Evolutionary conservation across 2,888 invertebrate genomes (phyloP), one percentile per base, ranked within the genome.

Genomic region (Tanypteryx hageni): DNA sequence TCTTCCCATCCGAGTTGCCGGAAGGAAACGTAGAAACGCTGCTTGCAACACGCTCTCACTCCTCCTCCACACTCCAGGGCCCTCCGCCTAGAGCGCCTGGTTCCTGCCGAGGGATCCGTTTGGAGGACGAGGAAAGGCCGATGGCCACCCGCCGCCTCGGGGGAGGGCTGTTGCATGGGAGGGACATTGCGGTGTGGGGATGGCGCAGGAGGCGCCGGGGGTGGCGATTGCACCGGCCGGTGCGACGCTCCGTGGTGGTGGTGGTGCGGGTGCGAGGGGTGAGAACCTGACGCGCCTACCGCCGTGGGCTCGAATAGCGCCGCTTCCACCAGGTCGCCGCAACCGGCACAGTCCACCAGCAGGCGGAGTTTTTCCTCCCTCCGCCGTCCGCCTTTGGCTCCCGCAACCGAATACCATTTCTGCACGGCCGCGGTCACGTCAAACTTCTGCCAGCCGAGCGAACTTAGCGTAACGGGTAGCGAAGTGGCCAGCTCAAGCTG

Each of bases 1-100:
- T 98, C 98, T 95, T 98, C 98, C 99, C 98, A 99, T 94, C 98
- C 98, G 92, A 99, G 96, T 94, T 98, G 97, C 94, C 97, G 97
- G 96, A 99, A 99, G 95, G 97, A 98, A 94, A 99, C 98, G 96
- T 98, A 98, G 96, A 98, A 98, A 92, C 97, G 96, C 95, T 98
- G 97, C 94, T 98, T 98, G 95, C 98, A 98, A 95, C 98, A 99
- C 95, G 98, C 98, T 94, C 96, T 96, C 93, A 96, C 96, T 91
- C 97, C 97, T 93, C 96, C 96, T 93, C 97, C 97, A 95, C 98
- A 98, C 95, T 98, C 98, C 93, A 98, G 96, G 68, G 98, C 98
- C 93, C 98, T 97, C 94, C 98, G 96, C 93, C 98, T 96, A 92
- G 98, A 97, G 27, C 98, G 95, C 92, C 96, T 95, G 84, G 94